phyloP scores from a whole-genome alignment of 2,113 vertebrate genomes.

The Callaeas wilsoni region DNA sequence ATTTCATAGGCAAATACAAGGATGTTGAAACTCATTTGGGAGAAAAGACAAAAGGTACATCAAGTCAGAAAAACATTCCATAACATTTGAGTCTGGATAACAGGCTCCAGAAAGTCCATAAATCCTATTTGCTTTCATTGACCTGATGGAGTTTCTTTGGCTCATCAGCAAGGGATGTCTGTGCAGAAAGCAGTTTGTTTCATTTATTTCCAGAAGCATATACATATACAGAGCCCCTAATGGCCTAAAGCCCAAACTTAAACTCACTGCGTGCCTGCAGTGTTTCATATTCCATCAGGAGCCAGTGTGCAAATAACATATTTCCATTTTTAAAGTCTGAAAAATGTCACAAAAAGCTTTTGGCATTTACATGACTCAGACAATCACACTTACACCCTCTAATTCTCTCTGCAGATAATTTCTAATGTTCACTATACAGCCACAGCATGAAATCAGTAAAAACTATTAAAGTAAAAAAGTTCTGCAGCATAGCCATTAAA shows the following conservation, averaged over 20 bases:
- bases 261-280: conserved; percentile 28
- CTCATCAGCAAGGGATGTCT: background rate
- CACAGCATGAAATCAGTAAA: conserved; percentile 70
- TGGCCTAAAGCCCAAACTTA: conserved; percentile 46
- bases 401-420: conserved; percentile 75
- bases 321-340: conserved; percentile 77
- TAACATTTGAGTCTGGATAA: background rate
- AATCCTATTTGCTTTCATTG: conserved; percentile 41
- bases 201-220: background rate
- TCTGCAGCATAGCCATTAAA: conserved; percentile 51
- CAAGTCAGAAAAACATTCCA: conserved; percentile 43
- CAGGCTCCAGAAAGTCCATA: conserved; percentile 40
- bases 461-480: conserved; percentile 63
- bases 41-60: conserved; percentile 49
- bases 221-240: background rate
- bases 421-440: conserved; percentile 65
- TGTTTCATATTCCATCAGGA: conserved; percentile 72
- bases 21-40: conserved; percentile 34
- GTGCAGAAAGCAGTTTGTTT: background rate
- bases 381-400: conserved; percentile 64
- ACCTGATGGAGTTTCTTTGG: conserved; percentile 16
- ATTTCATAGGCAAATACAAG: conserved; percentile 15
- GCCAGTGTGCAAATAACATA: conserved; percentile 72
- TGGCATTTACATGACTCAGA: conserved; percentile 76
- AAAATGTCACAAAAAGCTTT: conserved; percentile 79